phyloP scores from a whole-genome alignment of 1,140 invertebrate species.

The Drosophila sproati region DNA sequence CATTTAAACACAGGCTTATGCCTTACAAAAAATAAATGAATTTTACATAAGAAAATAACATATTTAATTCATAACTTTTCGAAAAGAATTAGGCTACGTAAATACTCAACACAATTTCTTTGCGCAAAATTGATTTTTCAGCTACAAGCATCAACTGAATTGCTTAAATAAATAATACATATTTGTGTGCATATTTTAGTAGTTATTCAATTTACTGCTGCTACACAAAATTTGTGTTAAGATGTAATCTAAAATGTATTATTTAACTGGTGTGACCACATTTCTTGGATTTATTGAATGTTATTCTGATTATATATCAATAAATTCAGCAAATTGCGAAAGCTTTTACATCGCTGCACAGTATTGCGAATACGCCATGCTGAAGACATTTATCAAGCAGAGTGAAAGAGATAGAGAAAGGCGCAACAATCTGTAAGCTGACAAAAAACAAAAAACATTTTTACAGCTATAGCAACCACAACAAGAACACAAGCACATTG shows the following conservation, averaged over 20 bases:
- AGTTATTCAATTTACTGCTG: too few relatives aligned
- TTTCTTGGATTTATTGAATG: neutral
- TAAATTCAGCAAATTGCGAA: neutral
- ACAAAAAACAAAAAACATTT: slow-evolving; percentile 5
- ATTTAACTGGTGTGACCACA: neutral
- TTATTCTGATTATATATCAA: neutral
- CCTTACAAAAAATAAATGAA: too few relatives aligned
- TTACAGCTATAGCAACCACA: slow-evolving; percentile 1
- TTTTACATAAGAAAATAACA: too few relatives aligned
- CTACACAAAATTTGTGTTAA: neutral
- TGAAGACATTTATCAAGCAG: neutral
- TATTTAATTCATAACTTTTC: too few relatives aligned
- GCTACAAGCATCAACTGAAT: too few relatives aligned
- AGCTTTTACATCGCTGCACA: neutral
- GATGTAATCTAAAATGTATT: neutral
- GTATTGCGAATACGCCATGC: slow-evolving; percentile 13
- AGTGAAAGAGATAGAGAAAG: neutral
- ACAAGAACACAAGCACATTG: slow-evolving; percentile 3
- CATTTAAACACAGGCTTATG: too few relatives aligned
- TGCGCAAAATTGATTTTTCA: too few relatives aligned
- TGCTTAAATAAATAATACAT: neutral
- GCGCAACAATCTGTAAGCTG: slow-evolving; percentile 6
- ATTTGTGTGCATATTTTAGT: too few relatives aligned
- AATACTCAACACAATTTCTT: too few relatives aligned
- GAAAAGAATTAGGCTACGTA: too few relatives aligned